Base-by-base conservation (phyloP, 1,140 invertebrate species). In the Cyphomyrmex costatus region DNA sequence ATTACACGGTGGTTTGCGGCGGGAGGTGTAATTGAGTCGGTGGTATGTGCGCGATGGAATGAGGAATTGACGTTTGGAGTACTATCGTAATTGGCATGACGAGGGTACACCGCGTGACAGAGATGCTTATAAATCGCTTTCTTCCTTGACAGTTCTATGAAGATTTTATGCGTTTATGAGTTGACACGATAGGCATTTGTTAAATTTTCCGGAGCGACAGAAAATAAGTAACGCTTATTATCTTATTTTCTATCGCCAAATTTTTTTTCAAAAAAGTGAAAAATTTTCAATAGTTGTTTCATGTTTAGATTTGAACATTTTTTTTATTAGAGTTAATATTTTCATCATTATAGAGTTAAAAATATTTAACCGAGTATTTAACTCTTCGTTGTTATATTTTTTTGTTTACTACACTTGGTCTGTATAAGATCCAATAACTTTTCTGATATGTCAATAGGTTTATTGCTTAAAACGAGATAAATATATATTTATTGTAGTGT, bases 1-100 rank as follows among this genome's bases (percentile, higher is more conserved):
- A 71, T 82, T 68, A 68, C 36, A 68, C 65, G 27, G 27, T 51
- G n/a, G 60, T 30, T 63, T 70, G 16, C 8, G n/a, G 30, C 60
- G 12, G 19, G 12, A 73, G 36, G 19, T 60, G 53, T 60, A 73
- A 73, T 73, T 73, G 24, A 73, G 3, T 36, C 24, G 42, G n/a
- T 42, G n/a, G 49, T 27, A 36, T 42, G 51, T 16, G 33, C 51
- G 24, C 36, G 53, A 36, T 7, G 36, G 19, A 82, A 82, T 46
- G 53, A 58, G 19, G 36, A 66, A 49, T 66, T 79, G 61, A 36
- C 14, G 30, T 36, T n/a, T 14, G 16, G 30, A 49, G 10, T 7
- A n/a, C n/a, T 33, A 6, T 14, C 27, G 53, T 60, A 53, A 73
- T 73, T 73, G 36, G 58, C 8, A 21, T 56, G 49, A 56, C 42